Percentiles rank a stretch among this genome's conserved stretches.
Evolutionary conservation across 2,113 vertebrate genomes (phyloP).

Genomic region (Dasyurus viverrinus): DNA sequence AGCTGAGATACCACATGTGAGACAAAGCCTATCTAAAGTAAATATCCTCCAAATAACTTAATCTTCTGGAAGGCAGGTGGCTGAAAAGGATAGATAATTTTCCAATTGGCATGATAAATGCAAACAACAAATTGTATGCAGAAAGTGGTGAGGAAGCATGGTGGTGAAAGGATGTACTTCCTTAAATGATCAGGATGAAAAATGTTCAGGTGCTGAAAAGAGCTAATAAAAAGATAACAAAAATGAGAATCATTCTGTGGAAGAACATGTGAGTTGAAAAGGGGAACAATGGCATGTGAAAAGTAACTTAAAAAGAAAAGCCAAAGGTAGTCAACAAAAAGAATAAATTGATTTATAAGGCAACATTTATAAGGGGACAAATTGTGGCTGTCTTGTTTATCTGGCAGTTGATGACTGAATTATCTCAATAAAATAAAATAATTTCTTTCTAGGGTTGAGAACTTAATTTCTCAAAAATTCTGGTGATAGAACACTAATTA

Average conservation of each 20-base stretch:
- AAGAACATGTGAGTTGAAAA: not conserved
- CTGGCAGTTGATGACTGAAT: not conserved
- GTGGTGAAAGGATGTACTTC: not conserved
- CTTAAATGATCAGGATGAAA: constrained; percentile 16
- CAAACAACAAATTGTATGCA: not conserved
- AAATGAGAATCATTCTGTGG: not conserved
- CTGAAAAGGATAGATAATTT: constrained; percentile 40
- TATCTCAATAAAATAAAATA: not conserved
- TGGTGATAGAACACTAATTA: not conserved
- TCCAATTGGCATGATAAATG: not conserved
- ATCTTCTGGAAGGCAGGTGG: not conserved
- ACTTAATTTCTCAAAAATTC: not conserved
- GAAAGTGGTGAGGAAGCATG: not conserved
- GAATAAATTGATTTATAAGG: not conserved
- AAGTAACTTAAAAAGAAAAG: not conserved
- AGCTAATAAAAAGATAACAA: not conserved
- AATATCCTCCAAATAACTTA: not conserved
- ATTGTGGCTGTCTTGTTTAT: not conserved
- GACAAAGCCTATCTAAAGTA: not conserved
- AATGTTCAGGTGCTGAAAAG: not conserved
- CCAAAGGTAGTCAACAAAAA: not conserved
- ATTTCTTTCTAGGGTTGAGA: not conserved
- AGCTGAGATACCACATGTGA: not conserved
- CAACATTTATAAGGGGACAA: not conserved
- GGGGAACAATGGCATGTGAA: not conserved